Base-by-base conservation (phyloP, 2,797 vertebrate species). In the Helarctos malayanus region DNA sequence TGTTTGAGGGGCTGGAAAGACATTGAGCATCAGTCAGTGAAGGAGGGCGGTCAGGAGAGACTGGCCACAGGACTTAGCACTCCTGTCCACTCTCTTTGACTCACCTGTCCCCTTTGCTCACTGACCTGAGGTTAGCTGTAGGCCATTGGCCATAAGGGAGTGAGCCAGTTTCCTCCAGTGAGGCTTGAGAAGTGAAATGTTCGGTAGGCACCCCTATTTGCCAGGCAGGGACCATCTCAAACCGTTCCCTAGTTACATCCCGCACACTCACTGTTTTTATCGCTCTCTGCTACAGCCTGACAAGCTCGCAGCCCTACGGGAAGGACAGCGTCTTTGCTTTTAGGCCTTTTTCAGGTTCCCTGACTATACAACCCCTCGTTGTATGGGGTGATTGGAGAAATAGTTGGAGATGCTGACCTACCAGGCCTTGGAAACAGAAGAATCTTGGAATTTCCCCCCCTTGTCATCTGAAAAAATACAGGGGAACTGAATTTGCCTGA, bases 211-310 rank as follows among this genome's bases (percentile, higher is more conserved):
- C 32, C 54, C 25, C 35, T 14, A 0, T 63, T 47, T 49, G 65
- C 57, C 38, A 35, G 56, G 56, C 68, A 18, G 56, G 76, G 71
- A 14, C 68, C 1, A 1, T 10, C n/a, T 16, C 3, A 49, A 52
- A 13, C 1, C 12, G 2, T 61, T 47, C 59, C 35, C 54, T 4
- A 5, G 65, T 35, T 7, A 32, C 32, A 2, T 29, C 57, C 0
- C 7, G 3, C 38, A 29, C 19, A 2, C 2, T 5, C 27, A 2
- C 27, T 4, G 16, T 25, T 32, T 5, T 27, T 1, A 1, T 0
- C 0, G 8, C 9, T 27, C 56, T 7, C 29, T 7, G 81, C 45
- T 83, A 0, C 68, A 25, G 25, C n/a, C 65, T 0, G 16, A 57
- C 57, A 68, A 75, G 45, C 18, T 4, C 0, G 35, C 12, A 14